These are phyloP conservation scores for Phania funesta DNA, from an alignment of 2,888 invertebrate genomes.

Conservation along the genomic window DNA sequence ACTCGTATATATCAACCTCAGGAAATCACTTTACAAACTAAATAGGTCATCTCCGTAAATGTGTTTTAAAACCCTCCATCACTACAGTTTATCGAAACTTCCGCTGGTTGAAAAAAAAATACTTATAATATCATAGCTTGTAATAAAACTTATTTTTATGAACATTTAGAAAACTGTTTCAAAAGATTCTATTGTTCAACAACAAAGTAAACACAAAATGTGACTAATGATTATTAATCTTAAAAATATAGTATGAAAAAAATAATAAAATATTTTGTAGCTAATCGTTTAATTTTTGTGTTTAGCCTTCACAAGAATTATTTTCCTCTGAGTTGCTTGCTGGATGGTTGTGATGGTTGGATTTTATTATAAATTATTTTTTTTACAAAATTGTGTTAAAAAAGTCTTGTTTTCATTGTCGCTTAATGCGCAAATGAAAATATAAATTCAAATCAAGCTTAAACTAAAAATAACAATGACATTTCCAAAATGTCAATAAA, in stretches of 20 bases:
- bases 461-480: slow-evolving; percentile 38
- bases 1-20: not conserved
- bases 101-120: slow-evolving; percentile 24
- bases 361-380: slow-evolving; percentile 12
- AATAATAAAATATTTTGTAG: slow-evolving; percentile 30
- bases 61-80: not conserved
- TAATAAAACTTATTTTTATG: not conserved
- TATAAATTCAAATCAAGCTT: slow-evolving; percentile 33
- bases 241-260: not conserved
- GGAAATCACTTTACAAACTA: slow-evolving; percentile 41
- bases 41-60: not conserved
- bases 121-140: not conserved
- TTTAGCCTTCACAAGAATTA: slow-evolving; percentile 57
- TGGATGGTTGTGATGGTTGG: slow-evolving; percentile 3
- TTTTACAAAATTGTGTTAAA: not conserved
- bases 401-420: slow-evolving; percentile 28
- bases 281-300: slow-evolving; percentile 42
- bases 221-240: slow-evolving; percentile 55
- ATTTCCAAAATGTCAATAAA: slow-evolving; percentile 63
- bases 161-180: slow-evolving; percentile 21
- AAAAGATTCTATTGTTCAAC: slow-evolving; percentile 4
- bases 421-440: slow-evolving; percentile 28
- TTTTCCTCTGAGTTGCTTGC: not conserved
- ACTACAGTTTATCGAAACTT: slow-evolving; percentile 33
- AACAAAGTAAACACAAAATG: not conserved